Base-by-base conservation (phyloP, 2,888 invertebrate species). In the Taphrorychus bicolor region DNA sequence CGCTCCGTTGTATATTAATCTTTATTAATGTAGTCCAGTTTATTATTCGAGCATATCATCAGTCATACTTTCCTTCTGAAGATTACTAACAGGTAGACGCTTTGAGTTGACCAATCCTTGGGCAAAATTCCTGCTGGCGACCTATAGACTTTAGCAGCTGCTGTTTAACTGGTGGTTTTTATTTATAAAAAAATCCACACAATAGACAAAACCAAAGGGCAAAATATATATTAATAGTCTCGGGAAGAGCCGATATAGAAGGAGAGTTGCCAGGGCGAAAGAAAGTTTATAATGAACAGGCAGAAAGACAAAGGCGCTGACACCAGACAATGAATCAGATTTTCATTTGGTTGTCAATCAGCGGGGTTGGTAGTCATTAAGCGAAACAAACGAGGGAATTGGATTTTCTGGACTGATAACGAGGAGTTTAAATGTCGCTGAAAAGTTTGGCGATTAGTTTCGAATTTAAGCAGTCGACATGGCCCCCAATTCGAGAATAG, bases 21-120 rank as follows among this genome's bases (percentile, higher is more conserved):
- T 72, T 76, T 77, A 77, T 78, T 76, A 77, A 77, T 76, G 76
- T 71, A 69, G 56, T 54, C 65, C 59, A 66, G 65, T 61, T 69
- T 69, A 58, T 67, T 62, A 58, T 67, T 16, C 14, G 51, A 11
- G 11, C 45, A 45, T 32, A 53, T 48, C 48, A 45, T 54, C 41
- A 51, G 51, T 40, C 51, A 59, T 51, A 51, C 40, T 51, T 59
- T 49, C 32, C 24, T 59, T 51, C 32, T 32, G 32, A 32, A 32
- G 32, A 32, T 32, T 32, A 32, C 32, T n/a, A n/a, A n/a, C n/a
- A n/a, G n/a, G n/a, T n/a, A n/a, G n/a, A n/a, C n/a, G n/a, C n/a
- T n/a, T n/a, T n/a, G n/a, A n/a, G n/a, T n/a, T n/a, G n/a, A n/a
- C n/a, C n/a, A n/a, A n/a, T n/a, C n/a, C n/a, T n/a, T n/a, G n/a